Conservation (phyloP, 2,888 invertebrate species). For the Chydorus sphaericus region DNA sequence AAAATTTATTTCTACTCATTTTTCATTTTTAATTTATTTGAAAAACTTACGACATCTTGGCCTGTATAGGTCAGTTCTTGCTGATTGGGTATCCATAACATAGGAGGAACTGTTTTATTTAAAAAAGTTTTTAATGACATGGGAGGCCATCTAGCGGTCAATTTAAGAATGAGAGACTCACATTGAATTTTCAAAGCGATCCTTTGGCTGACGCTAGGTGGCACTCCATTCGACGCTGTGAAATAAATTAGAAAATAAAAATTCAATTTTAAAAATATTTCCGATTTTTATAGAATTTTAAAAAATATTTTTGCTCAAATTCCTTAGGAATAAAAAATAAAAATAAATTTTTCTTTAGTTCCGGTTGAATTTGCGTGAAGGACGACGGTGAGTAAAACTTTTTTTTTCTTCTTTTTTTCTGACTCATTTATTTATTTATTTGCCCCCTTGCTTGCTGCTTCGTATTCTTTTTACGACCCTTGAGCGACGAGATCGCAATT, state of each 20-base stretch:
- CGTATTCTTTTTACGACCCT: too few relatives aligned
- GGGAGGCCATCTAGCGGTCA: background rate
- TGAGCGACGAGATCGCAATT: too few relatives aligned
- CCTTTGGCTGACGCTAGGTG: conserved; percentile 39
- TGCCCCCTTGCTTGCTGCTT: too few relatives aligned
- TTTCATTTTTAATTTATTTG: too few relatives aligned
- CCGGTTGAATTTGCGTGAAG: too few relatives aligned
- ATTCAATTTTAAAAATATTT: background rate
- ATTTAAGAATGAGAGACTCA: conserved; percentile 36
- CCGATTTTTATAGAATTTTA: background rate
- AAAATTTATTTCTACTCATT: too few relatives aligned
- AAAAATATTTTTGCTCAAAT: too few relatives aligned
- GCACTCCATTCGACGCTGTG: conserved; percentile 30
- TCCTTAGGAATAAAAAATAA: too few relatives aligned
- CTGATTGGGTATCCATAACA: conserved; percentile 86
- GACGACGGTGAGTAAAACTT: too few relatives aligned
- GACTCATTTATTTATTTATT: too few relatives aligned
- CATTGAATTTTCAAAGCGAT: conserved; percentile 69
- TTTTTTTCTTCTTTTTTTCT: too few relatives aligned
- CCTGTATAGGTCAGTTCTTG: conserved; percentile 77
- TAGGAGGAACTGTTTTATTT: conserved; percentile 69
- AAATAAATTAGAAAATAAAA: conserved; percentile 18
- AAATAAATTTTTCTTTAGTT: too few relatives aligned
- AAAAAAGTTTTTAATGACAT: background rate
- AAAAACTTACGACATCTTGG: conserved; percentile 71